Percentiles rank a stretch among this genome's conserved stretches.
Conservation (phyloP, 2,888 invertebrate genomes). For the Trisateles emortualis region DNA sequence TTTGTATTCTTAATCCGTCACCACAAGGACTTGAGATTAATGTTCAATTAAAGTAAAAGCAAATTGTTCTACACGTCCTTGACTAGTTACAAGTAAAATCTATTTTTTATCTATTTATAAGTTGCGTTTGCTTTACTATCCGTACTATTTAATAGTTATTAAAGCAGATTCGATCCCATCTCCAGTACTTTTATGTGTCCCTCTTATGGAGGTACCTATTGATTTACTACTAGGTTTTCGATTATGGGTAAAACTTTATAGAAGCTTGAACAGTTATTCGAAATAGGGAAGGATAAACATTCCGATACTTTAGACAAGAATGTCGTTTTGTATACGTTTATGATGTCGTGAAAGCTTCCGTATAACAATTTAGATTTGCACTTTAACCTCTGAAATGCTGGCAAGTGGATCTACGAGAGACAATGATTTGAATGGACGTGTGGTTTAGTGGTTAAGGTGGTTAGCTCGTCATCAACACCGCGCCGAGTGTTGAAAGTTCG, state of each 20-base stretch:
- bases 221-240: constrained; percentile 1
- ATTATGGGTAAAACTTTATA: not conserved
- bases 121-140: not conserved
- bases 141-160: no score
- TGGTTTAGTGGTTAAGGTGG: no score
- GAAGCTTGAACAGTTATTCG: not conserved
- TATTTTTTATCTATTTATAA: not conserved
- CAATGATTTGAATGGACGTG: no score
- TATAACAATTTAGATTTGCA: not conserved
- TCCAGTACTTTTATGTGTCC: not conserved
- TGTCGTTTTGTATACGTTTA: not conserved
- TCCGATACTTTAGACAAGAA: not conserved
- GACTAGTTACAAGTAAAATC: no score
- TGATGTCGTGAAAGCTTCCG: not conserved
- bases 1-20: no score
- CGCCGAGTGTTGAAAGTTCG: no score
- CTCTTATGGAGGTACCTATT: not conserved
- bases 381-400: no score
- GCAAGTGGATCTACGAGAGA: no score
- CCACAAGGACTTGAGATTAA: no score
- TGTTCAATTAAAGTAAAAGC: no score
- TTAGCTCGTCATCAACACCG: no score
- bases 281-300: not conserved
- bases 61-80: no score
- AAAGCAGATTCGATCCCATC: not conserved